Evolutionary conservation across 2,113 vertebrate genomes (phyloP), one percentile per base, ranked within the genome.

Genomic region (Columba janthina): DNA sequence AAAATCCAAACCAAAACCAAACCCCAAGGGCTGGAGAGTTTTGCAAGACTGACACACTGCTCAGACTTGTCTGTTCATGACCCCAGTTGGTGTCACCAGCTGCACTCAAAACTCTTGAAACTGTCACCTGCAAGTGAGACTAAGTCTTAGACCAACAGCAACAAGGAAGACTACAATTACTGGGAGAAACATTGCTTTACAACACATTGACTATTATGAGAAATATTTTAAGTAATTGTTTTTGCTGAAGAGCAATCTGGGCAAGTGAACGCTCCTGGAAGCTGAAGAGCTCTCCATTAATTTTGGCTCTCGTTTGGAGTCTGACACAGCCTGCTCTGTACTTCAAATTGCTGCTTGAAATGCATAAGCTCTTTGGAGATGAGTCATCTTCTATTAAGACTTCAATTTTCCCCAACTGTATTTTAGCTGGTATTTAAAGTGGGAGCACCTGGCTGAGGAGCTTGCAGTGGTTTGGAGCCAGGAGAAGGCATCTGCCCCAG

Each of bases 231-330:
- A 90, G 90, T 75, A 91, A 94, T 88, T 95, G 94, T 79, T 96
- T 94, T 48, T 82, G 81, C 92, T 93, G 94, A 44, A 46, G 92
- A 94, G 85, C 14, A 93, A 88, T 90, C 62, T 72, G 92, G 90
- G 85, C 74, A 40, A 60, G 75, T 53, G 62, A 93, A 36, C 3
- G 6, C 90, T 93, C 85, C 88, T 90, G 95, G 85, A 89, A 85
- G 85, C 90, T 96, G 11, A 70, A 95, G 96, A 94, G 92, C 93
- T 93, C 94, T 95, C 93, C 94, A 85, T 94, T 96, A 95, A 94
- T 91, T 88, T 60, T 79, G 85, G 88, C 81, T 94, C 58, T 46
- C 46, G 61, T 82, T 71, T 7, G 57, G 81, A 85, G 92, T 40
- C 56, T 12, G 11, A 22, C 75, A 14, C 85, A 92, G 94, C 60